Conservation (phyloP, 1,140 invertebrate species). For the Drosophila nannoptera region DNA sequence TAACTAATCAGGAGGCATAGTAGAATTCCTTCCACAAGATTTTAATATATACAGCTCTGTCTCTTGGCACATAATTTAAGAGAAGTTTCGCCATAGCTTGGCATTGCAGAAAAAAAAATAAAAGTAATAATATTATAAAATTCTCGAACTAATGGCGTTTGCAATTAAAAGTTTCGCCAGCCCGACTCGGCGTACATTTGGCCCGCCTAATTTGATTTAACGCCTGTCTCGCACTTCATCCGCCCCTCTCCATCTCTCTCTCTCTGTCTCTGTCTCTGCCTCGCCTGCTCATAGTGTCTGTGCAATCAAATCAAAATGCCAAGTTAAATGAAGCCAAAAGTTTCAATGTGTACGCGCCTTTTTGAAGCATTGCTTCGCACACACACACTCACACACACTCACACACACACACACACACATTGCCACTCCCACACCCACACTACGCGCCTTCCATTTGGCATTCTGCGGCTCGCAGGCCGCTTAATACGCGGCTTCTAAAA, state of each 20-base stretch:
- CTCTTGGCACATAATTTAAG: too few species aligned
- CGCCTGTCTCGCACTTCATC: constrained; percentile 2
- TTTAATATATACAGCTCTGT: too few species aligned
- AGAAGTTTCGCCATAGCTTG: too few species aligned
- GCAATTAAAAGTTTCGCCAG: constrained; percentile 39
- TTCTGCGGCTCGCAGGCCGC: constrained; percentile 49
- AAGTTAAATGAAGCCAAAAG: constrained; percentile 54
- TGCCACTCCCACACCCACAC: not conserved
- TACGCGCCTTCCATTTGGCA: constrained; percentile 33
- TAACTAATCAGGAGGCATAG: too few species aligned
- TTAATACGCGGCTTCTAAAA: constrained; percentile 63
- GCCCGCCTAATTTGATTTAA: constrained; percentile 48
- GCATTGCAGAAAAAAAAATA: constrained; percentile 1
- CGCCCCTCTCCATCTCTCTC: not conserved
- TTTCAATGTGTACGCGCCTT: constrained; percentile 30
- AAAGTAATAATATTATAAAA: constrained; percentile 26
- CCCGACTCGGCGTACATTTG: constrained; percentile 30
- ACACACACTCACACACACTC: constrained; percentile 1
- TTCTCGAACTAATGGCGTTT: constrained; percentile 25
- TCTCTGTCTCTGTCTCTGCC: not conserved
- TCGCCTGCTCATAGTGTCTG: not conserved
- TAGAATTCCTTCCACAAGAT: too few species aligned
- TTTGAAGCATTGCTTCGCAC: constrained; percentile 34
- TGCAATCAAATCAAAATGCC: constrained; percentile 52
- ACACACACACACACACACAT: not conserved